Evolutionary conservation across 1,140 invertebrate genomes (phyloP).

Genomic region (Arctopsyche grandis): DNA sequence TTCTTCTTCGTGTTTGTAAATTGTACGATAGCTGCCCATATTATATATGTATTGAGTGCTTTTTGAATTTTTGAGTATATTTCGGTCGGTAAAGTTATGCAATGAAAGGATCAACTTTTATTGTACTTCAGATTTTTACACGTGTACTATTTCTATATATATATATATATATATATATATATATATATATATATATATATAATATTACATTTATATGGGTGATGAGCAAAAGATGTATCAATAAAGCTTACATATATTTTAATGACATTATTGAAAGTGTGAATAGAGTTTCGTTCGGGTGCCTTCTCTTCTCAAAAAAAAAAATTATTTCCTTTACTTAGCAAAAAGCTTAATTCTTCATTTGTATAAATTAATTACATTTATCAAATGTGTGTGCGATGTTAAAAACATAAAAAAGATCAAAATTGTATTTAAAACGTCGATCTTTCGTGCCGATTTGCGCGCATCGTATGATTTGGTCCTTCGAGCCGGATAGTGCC

Average conservation of each 20-base stretch:
- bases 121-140: slow-evolving; percentile 23
- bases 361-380: neutral
- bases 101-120: slow-evolving; percentile 13
- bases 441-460: too few relatives aligned
- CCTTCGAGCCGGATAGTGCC: too few relatives aligned
- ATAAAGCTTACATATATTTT: neutral
- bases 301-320: slow-evolving; percentile 46
- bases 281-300: slow-evolving; percentile 49
- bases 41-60: neutral
- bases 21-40: neutral
- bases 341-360: slow-evolving; percentile 17
- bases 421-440: too few relatives aligned
- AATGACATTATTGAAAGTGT: slow-evolving; percentile 34
- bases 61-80: neutral
- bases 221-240: too few relatives aligned
- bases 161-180: too few relatives aligned
- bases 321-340: slow-evolving; percentile 35
- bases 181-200: neutral
- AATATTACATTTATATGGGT: neutral
- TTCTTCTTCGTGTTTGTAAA: neutral
- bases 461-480: too few relatives aligned
- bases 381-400: too few relatives aligned
- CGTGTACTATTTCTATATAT: slow-evolving; percentile 9
- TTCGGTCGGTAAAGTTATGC: slow-evolving; percentile 13
- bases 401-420: too few relatives aligned